phyloP scores from a whole-genome alignment of 1,140 invertebrate genomes.

The Apis laboriosa region DNA sequence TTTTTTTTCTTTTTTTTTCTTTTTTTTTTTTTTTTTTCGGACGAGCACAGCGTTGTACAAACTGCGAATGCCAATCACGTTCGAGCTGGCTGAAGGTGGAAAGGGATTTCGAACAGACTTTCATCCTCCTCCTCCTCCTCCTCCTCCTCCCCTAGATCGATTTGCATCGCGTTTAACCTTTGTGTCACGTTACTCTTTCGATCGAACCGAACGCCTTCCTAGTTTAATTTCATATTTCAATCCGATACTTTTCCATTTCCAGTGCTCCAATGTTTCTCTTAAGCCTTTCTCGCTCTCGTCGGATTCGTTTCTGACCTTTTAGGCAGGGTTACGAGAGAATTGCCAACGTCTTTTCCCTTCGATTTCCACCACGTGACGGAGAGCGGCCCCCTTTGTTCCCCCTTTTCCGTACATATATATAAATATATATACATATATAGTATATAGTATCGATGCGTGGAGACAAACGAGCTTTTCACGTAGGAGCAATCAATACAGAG shows the following conservation, averaged over 20 bases:
- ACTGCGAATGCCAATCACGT: slow-evolving; percentile 44
- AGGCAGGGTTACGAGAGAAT: too few species aligned
- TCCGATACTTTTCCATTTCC: too few species aligned
- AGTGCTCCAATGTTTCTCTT: background rate
- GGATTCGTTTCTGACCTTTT: too few species aligned
- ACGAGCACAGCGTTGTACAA: background rate
- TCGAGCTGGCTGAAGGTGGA: slow-evolving; percentile 17
- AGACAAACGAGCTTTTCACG: slow-evolving; percentile 17
- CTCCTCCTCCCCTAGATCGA: slow-evolving; percentile 12
- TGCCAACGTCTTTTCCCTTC: too few species aligned
- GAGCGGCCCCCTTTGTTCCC: background rate
- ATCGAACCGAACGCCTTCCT: background rate
- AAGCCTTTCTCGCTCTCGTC: too few species aligned
- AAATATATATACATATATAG: too few species aligned
- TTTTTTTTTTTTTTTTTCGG: background rate
- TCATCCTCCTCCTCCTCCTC: background rate
- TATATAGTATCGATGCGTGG: background rate
- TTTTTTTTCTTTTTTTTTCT: background rate
- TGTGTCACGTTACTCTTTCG: slow-evolving; percentile 1
- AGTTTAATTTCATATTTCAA: slow-evolving; percentile 13
- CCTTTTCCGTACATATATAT: too few species aligned
- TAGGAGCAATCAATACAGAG: background rate
- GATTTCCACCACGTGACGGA: background rate
- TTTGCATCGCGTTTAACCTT: slow-evolving; percentile 26
- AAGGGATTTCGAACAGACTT: slow-evolving; percentile 16